These are phyloP conservation scores for Aselliscus stoliczkanus DNA, from an alignment of 2,797 vertebrate genomes.

Conservation along the genomic window DNA sequence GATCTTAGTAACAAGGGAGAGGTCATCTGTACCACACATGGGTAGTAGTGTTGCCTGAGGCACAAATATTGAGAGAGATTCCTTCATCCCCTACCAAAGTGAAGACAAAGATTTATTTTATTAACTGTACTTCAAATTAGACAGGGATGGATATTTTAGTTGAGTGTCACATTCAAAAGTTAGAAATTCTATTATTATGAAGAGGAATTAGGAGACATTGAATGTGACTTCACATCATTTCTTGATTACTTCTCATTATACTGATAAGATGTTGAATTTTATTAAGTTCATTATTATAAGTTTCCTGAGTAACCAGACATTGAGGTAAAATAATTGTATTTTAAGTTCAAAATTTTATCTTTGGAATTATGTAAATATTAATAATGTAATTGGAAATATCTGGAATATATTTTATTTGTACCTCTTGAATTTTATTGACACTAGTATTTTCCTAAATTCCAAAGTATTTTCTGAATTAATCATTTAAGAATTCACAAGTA, in stretches of 20 bases:
- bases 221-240: neutral
- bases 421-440: neutral
- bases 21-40: neutral
- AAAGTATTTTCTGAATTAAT: neutral
- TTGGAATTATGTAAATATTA: neutral
- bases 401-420: neutral
- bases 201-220: neutral
- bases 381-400: neutral
- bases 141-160: neutral
- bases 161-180: neutral
- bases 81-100: neutral
- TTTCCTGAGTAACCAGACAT: neutral
- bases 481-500: neutral
- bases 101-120: neutral
- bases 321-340: neutral
- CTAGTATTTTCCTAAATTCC: neutral
- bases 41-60: neutral
- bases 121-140: neutral
- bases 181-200: neutral
- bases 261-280: neutral
- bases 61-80: neutral
- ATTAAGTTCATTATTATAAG: neutral
- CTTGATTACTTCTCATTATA: neutral
- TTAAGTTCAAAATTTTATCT: neutral
- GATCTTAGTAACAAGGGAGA: neutral